phyloP scores from a whole-genome alignment of 2,888 invertebrate species.

The Trichogramma dendrolimi region DNA sequence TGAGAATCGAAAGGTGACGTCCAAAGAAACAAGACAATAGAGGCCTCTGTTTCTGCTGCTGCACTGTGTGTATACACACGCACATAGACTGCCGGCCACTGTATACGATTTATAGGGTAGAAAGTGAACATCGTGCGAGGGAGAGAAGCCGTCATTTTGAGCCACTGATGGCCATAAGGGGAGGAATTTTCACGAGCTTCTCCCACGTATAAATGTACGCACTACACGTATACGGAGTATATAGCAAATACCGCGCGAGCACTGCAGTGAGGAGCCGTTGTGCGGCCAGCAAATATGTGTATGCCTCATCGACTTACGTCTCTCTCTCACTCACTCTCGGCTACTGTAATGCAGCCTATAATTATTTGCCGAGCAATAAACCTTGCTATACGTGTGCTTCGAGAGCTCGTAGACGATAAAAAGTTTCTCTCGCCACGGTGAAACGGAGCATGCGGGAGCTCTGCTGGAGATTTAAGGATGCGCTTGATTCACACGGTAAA shows the following conservation, averaged over 20 bases:
- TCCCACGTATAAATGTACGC: constrained; percentile 34
- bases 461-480: no score
- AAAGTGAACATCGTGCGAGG: no score
- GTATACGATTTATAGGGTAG: no score
- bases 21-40: constrained; percentile 6
- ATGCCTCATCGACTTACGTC: background rate
- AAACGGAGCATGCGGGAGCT: no score
- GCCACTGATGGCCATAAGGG: constrained; percentile 8
- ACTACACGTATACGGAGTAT: background rate
- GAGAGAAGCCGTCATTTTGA: background rate
- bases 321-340: constrained; percentile 9
- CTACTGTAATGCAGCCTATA: constrained; percentile 28
- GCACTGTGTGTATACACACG: no score
- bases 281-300: background rate
- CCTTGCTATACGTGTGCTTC: no score
- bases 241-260: constrained; percentile 15
- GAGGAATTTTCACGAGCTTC: constrained; percentile 34
- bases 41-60: background rate
- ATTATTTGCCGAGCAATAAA: constrained; percentile 38
- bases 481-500: no score
- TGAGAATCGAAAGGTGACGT: constrained; percentile 28
- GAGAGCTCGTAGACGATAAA: constrained; percentile 34
- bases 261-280: constrained; percentile 11
- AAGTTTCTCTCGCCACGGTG: constrained; percentile 19
- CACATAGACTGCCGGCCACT: no score